A percentile compares a stretch with the other conserved stretches of the same genome.
Evolutionary conservation across 2,888 invertebrate genomes (phyloP).

Genomic region (Mesorhabditis spiculigera): DNA sequence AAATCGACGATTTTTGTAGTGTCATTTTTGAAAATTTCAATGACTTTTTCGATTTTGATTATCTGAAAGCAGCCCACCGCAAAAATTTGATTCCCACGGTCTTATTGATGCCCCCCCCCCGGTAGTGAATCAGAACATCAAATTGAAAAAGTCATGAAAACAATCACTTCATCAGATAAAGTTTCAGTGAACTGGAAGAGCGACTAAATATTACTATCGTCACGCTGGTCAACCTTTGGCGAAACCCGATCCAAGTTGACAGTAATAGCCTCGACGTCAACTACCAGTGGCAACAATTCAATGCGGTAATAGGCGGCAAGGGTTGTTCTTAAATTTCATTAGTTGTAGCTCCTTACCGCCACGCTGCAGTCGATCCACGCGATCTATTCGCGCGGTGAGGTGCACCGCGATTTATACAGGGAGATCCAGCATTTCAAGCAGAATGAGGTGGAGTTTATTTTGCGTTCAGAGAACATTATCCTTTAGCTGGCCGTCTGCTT

Average conservation of each 20-base stretch:
- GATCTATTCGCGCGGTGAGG: not conserved
- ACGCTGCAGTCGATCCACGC: not conserved
- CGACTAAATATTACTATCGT: not conserved
- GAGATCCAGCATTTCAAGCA: not conserved
- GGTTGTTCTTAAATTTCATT: not conserved
- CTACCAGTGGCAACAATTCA: not conserved
- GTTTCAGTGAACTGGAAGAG: constrained; percentile 1
- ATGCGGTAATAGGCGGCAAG: not conserved
- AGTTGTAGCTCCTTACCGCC: not conserved
- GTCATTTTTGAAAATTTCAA: too few species aligned
- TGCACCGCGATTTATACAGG: not conserved
- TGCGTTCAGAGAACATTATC: not conserved
- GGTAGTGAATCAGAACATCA: too few species aligned
- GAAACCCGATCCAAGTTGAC: not conserved
- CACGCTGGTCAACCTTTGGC: not conserved
- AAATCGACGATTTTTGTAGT: too few species aligned
- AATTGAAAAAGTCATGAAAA: too few species aligned
- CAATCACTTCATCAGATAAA: not conserved
- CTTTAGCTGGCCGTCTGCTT: not conserved
- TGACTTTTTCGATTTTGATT: too few species aligned
- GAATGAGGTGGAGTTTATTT: not conserved
- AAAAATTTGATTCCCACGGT: too few species aligned
- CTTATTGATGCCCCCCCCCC: too few species aligned
- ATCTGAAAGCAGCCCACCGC: too few species aligned
- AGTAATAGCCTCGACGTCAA: not conserved